These are phyloP conservation scores for Halcyon senegalensis DNA, from an alignment of 2,113 vertebrate species.

Conservation along the genomic window DNA sequence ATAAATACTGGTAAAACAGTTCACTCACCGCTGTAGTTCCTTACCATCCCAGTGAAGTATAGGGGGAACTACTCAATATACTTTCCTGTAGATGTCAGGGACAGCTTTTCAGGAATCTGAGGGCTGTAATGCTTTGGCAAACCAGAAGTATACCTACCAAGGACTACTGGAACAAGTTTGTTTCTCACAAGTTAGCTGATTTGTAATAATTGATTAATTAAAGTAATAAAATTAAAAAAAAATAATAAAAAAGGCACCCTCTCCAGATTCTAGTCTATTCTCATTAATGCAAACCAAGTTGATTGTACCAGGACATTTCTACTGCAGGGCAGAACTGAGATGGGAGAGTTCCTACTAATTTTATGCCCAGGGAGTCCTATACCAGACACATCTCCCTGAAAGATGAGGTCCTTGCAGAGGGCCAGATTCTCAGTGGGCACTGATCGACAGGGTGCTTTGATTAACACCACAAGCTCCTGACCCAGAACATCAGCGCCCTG, in stretches of 20 bases:
- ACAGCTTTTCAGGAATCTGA: background rate
- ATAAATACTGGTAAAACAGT: background rate
- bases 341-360: background rate
- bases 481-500: slow-evolving; percentile 41
- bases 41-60: background rate
- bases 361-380: background rate
- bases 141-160: background rate
- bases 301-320: background rate
- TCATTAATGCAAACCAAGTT: background rate
- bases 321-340: background rate
- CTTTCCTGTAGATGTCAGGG: background rate
- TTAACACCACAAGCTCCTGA: slow-evolving; percentile 34
- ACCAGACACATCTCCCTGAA: background rate
- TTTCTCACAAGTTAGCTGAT: background rate
- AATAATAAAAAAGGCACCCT: no score
- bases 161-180: background rate
- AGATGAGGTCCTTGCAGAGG: rapidly evolving
- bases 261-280: background rate
- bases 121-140: background rate
- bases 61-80: background rate
- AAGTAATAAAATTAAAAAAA: no score
- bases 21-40: background rate
- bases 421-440: background rate
- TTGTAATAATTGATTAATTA: background rate
- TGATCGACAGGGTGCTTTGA: background rate